Conservation (phyloP, 2,113 vertebrate genomes). For the Pycnonotus jocosus region DNA sequence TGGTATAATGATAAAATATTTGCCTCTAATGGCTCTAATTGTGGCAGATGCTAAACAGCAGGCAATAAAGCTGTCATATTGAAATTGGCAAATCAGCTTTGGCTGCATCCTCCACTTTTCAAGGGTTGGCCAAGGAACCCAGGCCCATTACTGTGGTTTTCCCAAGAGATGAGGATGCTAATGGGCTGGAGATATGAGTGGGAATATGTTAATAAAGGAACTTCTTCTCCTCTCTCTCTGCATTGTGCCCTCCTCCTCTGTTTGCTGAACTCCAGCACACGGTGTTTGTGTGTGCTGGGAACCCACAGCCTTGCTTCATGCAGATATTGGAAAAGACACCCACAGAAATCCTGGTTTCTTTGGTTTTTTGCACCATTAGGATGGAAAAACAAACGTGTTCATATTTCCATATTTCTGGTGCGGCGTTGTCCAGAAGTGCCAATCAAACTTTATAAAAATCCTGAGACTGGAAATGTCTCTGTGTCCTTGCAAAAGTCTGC, state of each 20-base stretch:
- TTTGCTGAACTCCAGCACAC: background rate
- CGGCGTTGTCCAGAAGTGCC: background rate
- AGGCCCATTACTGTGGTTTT: background rate
- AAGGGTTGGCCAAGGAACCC: background rate
- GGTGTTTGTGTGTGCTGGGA: background rate
- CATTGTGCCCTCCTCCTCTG: background rate
- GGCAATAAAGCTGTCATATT: background rate
- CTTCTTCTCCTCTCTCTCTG: background rate
- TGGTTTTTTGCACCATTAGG: background rate
- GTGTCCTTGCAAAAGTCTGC: background rate
- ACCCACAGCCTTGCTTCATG: background rate
- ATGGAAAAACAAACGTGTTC: background rate
- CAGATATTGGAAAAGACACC: background rate
- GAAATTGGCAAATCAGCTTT: background rate
- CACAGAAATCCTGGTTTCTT: background rate
- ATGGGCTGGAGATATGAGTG: background rate
- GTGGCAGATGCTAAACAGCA: constrained; percentile 16
- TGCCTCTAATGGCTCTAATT: background rate
- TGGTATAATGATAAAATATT: constrained; percentile 15
- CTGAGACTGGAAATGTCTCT: background rate
- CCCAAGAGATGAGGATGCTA: background rate
- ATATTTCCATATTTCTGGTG: background rate
- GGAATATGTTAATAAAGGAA: background rate
- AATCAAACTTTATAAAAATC: background rate
- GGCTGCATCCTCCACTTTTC: background rate